Base-by-base conservation (phyloP, 2,797 vertebrate species). In the Chromis chromis region DNA sequence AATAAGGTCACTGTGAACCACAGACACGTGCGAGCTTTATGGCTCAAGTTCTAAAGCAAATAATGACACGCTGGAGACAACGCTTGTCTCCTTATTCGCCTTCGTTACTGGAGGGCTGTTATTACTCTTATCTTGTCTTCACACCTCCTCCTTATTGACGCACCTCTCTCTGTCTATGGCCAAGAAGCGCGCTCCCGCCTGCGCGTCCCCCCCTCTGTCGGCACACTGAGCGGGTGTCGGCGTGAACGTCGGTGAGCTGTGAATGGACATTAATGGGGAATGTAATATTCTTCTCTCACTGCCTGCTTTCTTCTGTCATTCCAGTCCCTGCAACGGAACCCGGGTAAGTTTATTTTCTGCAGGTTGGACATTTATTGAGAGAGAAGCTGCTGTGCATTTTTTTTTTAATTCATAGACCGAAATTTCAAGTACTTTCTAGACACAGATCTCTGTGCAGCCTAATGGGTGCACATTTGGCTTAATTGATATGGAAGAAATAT, bases 111-210 rank as follows among this genome's bases (percentile, higher is more conserved):
- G 57, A 79, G 63, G 70, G 59, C 70, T 82, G 70, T 80, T 86
- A 76, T 84, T 85, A 79, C 79, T 81, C 76, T 76, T 82, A 78
- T 89, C 79, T 81, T 66, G 73, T 81, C 88, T 76, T 88, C 83
- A 88, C 90, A 88, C 86, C 88, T 88, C 86, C 87, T 90, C 78
- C 76, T 81, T 36, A 86, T 82, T 89, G 89, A 92, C 91, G 87
- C 88, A 83, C 86, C 89, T 89, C 83, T 70, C 69, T 49, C 81
- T 27, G 82, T 84, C 81, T 73, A 25, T 73, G 76, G 78, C 85
- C 76, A 82, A 42, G 53, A 60, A 6, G 88, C 91, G 83, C 90
- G 91, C 75, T 83, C 78, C 74, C 89, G 90, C 16, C 28, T 53
- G 83, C 78, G 84, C 90, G 88, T 13, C 16, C 25, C 57, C 40